phyloP scores from a whole-genome alignment of 2,797 vertebrate species.

The Bufotes viridis region DNA sequence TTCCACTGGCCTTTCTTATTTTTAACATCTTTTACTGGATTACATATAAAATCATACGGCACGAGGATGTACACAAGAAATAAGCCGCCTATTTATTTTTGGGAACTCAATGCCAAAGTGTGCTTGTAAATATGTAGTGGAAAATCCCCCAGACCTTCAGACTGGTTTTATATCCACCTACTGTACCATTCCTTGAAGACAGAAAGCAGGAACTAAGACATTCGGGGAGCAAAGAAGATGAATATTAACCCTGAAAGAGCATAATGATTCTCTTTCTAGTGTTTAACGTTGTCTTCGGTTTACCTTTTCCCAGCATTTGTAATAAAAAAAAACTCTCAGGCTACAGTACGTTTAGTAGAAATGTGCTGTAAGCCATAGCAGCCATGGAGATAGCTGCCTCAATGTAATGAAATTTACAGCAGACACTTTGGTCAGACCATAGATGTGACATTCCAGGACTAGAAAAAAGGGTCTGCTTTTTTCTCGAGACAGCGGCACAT shows the following conservation, averaged over 20 bases:
- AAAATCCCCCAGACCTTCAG: slow-evolving; percentile 72
- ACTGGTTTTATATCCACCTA: slow-evolving; percentile 65
- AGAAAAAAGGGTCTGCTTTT: neutral
- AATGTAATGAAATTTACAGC: neutral
- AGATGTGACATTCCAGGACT: neutral
- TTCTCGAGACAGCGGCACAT: neutral
- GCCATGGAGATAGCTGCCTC: neutral
- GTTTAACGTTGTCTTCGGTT: slow-evolving; percentile 60
- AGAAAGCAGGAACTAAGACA: slow-evolving; percentile 66
- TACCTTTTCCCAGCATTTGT: slow-evolving; percentile 25
- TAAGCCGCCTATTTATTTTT: slow-evolving; percentile 71
- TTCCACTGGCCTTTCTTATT: slow-evolving; percentile 96
- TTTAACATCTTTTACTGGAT: slow-evolving; percentile 99
- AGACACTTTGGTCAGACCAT: neutral
- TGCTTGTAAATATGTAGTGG: slow-evolving; percentile 78
- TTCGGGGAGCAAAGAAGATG: slow-evolving; percentile 56
- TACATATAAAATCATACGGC: slow-evolving; percentile 98
- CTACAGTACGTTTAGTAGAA: neutral
- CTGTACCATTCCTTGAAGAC: slow-evolving; percentile 55
- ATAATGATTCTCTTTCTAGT: slow-evolving; percentile 56
- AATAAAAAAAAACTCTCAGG: slow-evolving; percentile 7
- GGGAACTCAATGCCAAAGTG: slow-evolving; percentile 74
- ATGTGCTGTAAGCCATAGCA: neutral
- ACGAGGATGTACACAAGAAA: slow-evolving; percentile 89
- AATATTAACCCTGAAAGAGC: slow-evolving; percentile 31